Conservation (phyloP, 2,888 invertebrate species). For the Caenorhabditis sp. region DNA sequence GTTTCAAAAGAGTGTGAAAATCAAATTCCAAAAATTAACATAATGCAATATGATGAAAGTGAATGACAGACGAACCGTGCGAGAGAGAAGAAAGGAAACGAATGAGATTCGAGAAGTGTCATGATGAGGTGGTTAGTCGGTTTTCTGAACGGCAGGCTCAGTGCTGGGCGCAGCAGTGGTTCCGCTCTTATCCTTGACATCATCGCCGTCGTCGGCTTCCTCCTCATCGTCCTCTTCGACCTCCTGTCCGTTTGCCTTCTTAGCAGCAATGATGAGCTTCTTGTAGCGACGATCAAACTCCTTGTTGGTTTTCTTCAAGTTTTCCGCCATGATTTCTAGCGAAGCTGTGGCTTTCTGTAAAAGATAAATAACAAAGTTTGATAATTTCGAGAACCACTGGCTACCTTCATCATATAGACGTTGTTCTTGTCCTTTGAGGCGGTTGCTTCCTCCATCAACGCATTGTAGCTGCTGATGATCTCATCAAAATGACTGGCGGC, state of each 20-base stretch:
- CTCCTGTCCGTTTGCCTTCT: not conserved
- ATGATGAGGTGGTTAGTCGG: too few species aligned
- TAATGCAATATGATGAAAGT: too few species aligned
- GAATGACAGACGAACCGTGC: too few species aligned
- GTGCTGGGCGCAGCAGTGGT: too few species aligned
- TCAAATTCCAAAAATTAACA: too few species aligned
- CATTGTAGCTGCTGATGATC: not conserved
- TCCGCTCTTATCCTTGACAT: too few species aligned
- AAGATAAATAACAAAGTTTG: not conserved
- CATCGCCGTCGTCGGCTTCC: not conserved
- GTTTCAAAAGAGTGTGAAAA: too few species aligned
- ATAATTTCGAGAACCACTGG: not conserved
- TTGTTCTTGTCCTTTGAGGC: not conserved
- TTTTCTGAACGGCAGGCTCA: too few species aligned
- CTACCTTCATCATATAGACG: slow-evolving; percentile 1
- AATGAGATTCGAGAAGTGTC: too few species aligned
- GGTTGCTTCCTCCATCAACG: not conserved
- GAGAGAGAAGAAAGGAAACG: too few species aligned
- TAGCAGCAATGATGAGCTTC: slow-evolving; percentile 5
- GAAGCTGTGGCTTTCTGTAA: slow-evolving; percentile 20
- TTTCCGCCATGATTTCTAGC: not conserved
- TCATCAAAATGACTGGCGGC: not conserved
- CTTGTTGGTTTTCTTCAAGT: not conserved
- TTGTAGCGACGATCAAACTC: slow-evolving; percentile 1
- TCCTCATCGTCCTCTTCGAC: not conserved